These are phyloP conservation scores for Plebejus anna DNA, from an alignment of 2,888 invertebrate species.

Conservation along the genomic window DNA sequence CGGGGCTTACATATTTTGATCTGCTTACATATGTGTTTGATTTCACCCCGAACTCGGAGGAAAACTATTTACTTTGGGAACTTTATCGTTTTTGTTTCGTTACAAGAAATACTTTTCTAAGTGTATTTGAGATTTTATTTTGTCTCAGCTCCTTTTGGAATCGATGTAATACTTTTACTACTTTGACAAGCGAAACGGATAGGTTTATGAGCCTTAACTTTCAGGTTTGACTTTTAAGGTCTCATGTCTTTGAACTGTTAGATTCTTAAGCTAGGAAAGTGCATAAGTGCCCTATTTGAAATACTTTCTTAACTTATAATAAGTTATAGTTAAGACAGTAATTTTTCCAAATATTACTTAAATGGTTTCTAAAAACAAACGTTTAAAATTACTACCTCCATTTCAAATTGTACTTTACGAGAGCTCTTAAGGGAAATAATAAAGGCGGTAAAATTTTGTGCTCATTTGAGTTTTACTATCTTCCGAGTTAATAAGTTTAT, in stretches of 20 bases:
- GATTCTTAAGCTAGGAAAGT: too few relatives aligned
- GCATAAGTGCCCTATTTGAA: too few relatives aligned
- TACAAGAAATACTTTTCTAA: conserved; percentile 10
- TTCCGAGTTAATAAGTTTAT: conserved; percentile 28
- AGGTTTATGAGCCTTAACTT: neutral
- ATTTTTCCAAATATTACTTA: too few relatives aligned
- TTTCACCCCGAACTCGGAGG: neutral
- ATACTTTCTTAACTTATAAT: too few relatives aligned
- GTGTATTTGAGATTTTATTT: conserved; percentile 16
- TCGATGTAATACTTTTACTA: neutral
- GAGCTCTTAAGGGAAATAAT: neutral
- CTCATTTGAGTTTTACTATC: conserved; percentile 21
- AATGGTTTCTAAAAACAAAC: neutral
- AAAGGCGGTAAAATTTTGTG: conserved; percentile 14
- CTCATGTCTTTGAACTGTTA: too few relatives aligned
- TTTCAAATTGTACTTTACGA: neutral
- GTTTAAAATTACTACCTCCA: neutral
- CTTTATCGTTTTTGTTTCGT: conserved; percentile 17
- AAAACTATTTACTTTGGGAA: conserved; percentile 17
- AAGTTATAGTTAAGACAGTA: too few relatives aligned
- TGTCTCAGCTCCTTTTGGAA: neutral
- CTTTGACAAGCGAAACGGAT: neutral
- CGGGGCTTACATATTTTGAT: conserved; percentile 33
- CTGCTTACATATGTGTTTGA: conserved; percentile 26
- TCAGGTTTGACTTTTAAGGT: neutral